These are phyloP conservation scores for Tyrannus savana DNA, from an alignment of 2,113 vertebrate species.

Conservation along the genomic window DNA sequence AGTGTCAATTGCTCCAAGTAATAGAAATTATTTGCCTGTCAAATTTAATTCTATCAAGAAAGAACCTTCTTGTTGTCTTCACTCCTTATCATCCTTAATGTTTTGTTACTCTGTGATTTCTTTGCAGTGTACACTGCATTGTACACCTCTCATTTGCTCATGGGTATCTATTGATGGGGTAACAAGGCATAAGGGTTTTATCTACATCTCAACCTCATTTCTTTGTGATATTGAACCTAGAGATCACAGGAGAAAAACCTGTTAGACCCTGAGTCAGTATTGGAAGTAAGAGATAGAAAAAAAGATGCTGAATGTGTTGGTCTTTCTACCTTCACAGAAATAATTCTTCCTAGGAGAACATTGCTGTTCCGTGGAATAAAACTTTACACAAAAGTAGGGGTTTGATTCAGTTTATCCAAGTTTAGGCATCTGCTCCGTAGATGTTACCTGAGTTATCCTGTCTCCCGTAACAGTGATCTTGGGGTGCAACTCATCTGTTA, in stretches of 20 bases:
- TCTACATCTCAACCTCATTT: background rate
- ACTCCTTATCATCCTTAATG: background rate
- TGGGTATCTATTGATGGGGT: background rate
- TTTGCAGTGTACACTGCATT: background rate
- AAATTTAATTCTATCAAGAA: background rate
- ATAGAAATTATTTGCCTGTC: background rate
- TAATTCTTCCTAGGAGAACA: background rate
- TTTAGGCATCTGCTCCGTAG: background rate
- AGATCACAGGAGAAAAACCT: fast-evolving
- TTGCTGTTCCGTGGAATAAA: background rate
- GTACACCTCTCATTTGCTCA: background rate
- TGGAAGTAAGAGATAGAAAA: background rate
- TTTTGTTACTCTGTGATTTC: background rate
- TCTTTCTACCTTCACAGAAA: background rate
- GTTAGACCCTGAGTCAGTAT: background rate
- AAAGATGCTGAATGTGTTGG: background rate
- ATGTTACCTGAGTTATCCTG: background rate
- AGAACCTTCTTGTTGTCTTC: background rate
- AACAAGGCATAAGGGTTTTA: background rate
- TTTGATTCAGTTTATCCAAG: background rate
- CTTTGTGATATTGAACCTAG: background rate
- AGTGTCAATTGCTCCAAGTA: background rate
- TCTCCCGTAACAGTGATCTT: background rate
- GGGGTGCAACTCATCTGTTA: background rate
- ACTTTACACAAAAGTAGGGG: background rate